Evolutionary conservation across 2,113 vertebrate genomes (phyloP), one percentile per base, ranked within the genome.

Genomic region (Lates calcarifer): DNA sequence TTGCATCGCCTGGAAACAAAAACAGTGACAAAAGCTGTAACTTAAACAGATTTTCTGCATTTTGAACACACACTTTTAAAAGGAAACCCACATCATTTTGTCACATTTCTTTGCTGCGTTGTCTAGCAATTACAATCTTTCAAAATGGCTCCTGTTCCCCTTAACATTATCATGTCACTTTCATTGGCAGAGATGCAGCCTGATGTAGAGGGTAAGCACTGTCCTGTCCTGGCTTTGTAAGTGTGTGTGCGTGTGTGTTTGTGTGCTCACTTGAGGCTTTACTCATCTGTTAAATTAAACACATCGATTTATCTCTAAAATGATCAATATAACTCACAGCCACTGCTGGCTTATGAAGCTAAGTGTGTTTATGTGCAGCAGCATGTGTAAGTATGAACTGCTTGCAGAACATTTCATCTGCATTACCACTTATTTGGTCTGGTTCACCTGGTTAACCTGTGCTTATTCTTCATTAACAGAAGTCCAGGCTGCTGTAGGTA

Each of bases 381-480:
- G 22, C 24, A 2, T 45, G 55, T 7, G 2, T 43, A 31, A 26
- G 55, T 70, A 12, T 51, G 43, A 29, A 45, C 13, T 31, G 68
- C 84, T 74, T 56, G 26, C n/a, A 51, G n/a, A 7, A 24, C 77
- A 65, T 82, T 63, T 56, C 45, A 51, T 62, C 49, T 60, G 41
- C 66, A 49, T 73, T 58, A 29, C 29, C 17, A 31, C 49, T 61
- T 70, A 69, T 67, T 67, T 35, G 10, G 28, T 72, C 29, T 33
- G 35, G 70, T 64, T 77, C 60, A 57, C 77, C 47, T 69, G 57
- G 75, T 65, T 49, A 69, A 86, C 64, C 62, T 85, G 67, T 72
- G 73, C 81, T 77, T 79, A 68, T 75, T 88, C 74, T 86, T 72
- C 77, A 83, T 87, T 72, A 90, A 58, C 72, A 86, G 69, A 83